Conservation (phyloP, 2,113 vertebrate genomes). For the Nothocercus nigrocapillus region DNA sequence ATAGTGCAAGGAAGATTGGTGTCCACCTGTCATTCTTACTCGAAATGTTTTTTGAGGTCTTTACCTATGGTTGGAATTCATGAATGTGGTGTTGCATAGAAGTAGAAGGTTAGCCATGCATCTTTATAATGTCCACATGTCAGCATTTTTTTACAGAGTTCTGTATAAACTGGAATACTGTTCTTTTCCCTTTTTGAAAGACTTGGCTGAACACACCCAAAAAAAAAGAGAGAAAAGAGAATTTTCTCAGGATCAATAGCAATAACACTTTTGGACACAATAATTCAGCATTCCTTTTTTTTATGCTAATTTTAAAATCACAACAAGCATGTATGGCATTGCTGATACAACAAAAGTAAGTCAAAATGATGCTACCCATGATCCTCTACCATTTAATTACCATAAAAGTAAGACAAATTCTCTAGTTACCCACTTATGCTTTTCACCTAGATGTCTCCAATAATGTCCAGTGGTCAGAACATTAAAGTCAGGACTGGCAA, state of each 20-base stretch:
- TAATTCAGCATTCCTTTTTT: neutral
- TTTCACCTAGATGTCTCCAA: neutral
- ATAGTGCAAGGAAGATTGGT: neutral
- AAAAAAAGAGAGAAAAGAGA: neutral
- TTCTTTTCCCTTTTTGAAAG: neutral
- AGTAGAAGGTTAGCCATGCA: no score
- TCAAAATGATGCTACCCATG: no score
- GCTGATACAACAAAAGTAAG: no score
- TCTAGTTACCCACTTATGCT: neutral
- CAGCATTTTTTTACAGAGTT: neutral
- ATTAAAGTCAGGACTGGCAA: neutral
- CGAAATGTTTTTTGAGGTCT: neutral
- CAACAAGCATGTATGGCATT: neutral
- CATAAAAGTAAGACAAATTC: neutral
- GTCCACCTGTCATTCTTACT: neutral
- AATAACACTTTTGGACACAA: neutral
- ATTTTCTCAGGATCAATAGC: neutral
- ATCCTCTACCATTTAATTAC: neutral
- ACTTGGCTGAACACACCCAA: neutral
- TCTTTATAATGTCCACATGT: neutral
- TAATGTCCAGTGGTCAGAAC: neutral
- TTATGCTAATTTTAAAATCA: neutral
- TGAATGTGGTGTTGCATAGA: no score
- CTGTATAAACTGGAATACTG: neutral
- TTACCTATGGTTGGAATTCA: no score